A percentile compares a stretch with the other conserved stretches of the same genome.
phyloP scores from a whole-genome alignment of 2,888 invertebrate genomes.

The Colletes collaris region DNA sequence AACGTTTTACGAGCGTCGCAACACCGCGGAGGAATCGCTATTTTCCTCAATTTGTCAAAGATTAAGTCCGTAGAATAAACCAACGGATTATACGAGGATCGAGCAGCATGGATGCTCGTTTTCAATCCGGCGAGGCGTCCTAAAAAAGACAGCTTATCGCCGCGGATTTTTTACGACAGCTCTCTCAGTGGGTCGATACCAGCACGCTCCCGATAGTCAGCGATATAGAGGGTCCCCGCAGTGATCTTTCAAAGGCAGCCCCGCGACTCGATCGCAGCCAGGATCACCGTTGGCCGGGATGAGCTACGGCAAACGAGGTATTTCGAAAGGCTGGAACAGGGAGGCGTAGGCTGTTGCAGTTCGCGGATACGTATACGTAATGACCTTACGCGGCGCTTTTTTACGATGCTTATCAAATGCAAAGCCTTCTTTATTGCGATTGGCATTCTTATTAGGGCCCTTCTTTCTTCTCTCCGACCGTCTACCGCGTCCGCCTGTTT shows the following conservation, averaged over 20 bases:
- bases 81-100: slow-evolving; percentile 29
- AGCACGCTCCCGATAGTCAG: slow-evolving; percentile 51
- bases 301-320: slow-evolving; percentile 63
- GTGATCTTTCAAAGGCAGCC: slow-evolving; percentile 56
- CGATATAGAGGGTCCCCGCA: slow-evolving; percentile 44
- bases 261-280: slow-evolving; percentile 30
- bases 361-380: slow-evolving; percentile 65
- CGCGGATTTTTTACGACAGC: slow-evolving; percentile 39
- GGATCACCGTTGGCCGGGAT: slow-evolving; percentile 41
- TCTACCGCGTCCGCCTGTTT: background rate
- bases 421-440: slow-evolving; percentile 82
- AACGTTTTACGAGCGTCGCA: no score
- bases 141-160: slow-evolving; percentile 34
- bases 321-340: slow-evolving; percentile 45
- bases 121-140: background rate
- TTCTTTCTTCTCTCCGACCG: slow-evolving; percentile 37
- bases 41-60: slow-evolving; percentile 16
- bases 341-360: slow-evolving; percentile 59
- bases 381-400: slow-evolving; percentile 77
- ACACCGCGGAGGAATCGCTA: slow-evolving; percentile 1
- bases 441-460: slow-evolving; percentile 78
- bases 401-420: slow-evolving; percentile 80
- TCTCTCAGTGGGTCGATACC: slow-evolving; percentile 34
- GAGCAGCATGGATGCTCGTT: slow-evolving; percentile 15
- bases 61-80: slow-evolving; percentile 32